Base-by-base conservation (phyloP, 1,140 invertebrate genomes). In the Caenorhabditis elegans region DNA sequence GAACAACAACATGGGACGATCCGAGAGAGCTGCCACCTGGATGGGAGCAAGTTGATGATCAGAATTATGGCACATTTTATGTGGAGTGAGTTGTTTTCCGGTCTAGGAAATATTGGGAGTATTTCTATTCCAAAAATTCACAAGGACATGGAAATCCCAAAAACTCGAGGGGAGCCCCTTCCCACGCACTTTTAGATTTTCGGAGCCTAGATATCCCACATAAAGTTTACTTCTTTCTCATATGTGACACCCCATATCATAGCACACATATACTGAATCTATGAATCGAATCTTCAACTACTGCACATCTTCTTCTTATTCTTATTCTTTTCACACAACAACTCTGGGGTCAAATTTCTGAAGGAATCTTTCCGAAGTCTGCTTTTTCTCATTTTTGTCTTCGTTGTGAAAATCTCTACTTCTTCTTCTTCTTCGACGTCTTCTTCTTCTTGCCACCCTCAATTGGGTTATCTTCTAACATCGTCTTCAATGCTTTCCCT, bases 21-120 rank as follows among this genome's bases (percentile, higher is more conserved):
- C 88, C 88, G 10, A 85, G 86, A 26, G 88, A 87, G 24, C 91
- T 99, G 81, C 97, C 97, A 0, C 97, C 95, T 90, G 97, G 97
- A 19, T 99, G 97, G 97, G 97, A 98, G 90, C 94, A 95, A 91
- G 98, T 98, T 34, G 95, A 97, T 85, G 97, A 98, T 91, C 95
- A 96, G 47, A 93, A 96, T 88, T 98, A 98, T 91, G 97, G 97
- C 17, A 97, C 95, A 49, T 99, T 98, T 88, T 99, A 97, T 90
- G 98, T 99, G 76, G 97, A 99, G 92, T 92, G 88, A 91, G 92
- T 92, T 55, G 28, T 82, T 43, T 22, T 65, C 47, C 19, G n/a
- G n/a, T n/a, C n/a, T n/a, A n/a, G n/a, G n/a, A n/a, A n/a, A n/a
- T n/a, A n/a, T n/a, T n/a, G n/a, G n/a, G n/a, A n/a, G n/a, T n/a